Conservation (phyloP, 2,888 invertebrate species). For the Drosophila aldrichi region DNA sequence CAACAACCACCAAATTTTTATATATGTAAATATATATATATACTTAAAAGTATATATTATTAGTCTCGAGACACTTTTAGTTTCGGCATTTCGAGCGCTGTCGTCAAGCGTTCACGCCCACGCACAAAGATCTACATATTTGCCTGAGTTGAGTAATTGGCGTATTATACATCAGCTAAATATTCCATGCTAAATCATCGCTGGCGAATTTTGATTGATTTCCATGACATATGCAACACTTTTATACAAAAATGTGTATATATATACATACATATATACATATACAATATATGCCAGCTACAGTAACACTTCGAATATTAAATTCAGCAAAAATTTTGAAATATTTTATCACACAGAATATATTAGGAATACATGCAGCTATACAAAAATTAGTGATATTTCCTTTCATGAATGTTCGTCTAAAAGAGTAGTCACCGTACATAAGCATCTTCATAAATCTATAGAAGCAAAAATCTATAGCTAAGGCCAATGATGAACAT, state of each 20-base stretch:
- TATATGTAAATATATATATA: conserved; percentile 9
- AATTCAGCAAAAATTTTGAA: neutral
- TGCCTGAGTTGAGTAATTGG: conserved; percentile 68
- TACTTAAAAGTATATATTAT: conserved; percentile 23
- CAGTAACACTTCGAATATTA: neutral
- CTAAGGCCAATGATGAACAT: conserved; percentile 43
- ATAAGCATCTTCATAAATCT: conserved; percentile 17
- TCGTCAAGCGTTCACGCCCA: conserved; percentile 62
- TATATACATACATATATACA: conserved; percentile 14
- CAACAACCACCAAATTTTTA: conserved; percentile 13
- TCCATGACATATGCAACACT: conserved; percentile 33
- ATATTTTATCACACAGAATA: neutral
- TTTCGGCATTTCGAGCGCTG: conserved; percentile 46
- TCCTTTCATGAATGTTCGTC: neutral
- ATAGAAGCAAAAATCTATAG: conserved; percentile 1
- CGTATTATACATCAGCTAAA: conserved; percentile 65
- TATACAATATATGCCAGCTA: neutral
- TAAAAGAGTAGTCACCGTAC: neutral
- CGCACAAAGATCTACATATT: conserved; percentile 49
- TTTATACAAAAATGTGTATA: neutral
- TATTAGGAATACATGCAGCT: neutral
- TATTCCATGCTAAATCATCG: conserved; percentile 75
- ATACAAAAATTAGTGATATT: neutral
- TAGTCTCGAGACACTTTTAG: conserved; percentile 30
- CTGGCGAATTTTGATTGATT: conserved; percentile 70